These are phyloP conservation scores for Brachynemurus nebulosus DNA, from an alignment of 2,888 invertebrate genomes.

Conservation along the genomic window DNA sequence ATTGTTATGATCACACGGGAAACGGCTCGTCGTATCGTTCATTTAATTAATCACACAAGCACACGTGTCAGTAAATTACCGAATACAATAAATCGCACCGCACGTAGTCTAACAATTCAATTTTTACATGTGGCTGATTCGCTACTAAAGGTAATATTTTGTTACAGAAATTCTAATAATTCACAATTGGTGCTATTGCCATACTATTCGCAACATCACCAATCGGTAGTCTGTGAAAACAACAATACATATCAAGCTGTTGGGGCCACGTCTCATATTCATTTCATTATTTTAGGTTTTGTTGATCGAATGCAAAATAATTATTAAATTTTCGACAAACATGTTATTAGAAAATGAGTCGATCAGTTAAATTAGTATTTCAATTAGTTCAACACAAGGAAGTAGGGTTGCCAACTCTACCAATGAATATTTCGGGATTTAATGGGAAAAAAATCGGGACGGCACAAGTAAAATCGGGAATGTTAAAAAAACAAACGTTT, in stretches of 20 bases:
- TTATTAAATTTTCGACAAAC: slow-evolving; percentile 17
- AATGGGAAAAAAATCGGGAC: no score
- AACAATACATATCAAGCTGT: slow-evolving; percentile 24
- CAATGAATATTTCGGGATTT: no score
- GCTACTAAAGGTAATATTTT: slow-evolving; percentile 43
- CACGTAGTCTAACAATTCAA: slow-evolving; percentile 32
- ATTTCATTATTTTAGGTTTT: slow-evolving; percentile 18
- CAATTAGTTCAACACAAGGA: no score
- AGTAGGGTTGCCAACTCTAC: no score
- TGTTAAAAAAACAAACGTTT: no score
- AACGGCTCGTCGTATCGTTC: slow-evolving; percentile 61
- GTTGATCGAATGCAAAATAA: slow-evolving; percentile 18
- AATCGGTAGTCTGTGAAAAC: no score
- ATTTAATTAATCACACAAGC: slow-evolving; percentile 59
- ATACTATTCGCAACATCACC: no score
- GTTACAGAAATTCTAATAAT: no score
- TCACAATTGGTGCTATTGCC: no score
- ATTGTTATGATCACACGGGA: slow-evolving; percentile 64
- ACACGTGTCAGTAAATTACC: slow-evolving; percentile 44
- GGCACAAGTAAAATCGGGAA: no score
- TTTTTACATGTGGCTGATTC: slow-evolving; percentile 45
- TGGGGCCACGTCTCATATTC: slow-evolving; percentile 22
- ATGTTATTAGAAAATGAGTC: neutral
- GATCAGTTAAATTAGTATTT: neutral
- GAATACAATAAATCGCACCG: slow-evolving; percentile 21